These are phyloP conservation scores for Papilio demoleus DNA, from an alignment of 2,888 invertebrate genomes.

Conservation along the genomic window DNA sequence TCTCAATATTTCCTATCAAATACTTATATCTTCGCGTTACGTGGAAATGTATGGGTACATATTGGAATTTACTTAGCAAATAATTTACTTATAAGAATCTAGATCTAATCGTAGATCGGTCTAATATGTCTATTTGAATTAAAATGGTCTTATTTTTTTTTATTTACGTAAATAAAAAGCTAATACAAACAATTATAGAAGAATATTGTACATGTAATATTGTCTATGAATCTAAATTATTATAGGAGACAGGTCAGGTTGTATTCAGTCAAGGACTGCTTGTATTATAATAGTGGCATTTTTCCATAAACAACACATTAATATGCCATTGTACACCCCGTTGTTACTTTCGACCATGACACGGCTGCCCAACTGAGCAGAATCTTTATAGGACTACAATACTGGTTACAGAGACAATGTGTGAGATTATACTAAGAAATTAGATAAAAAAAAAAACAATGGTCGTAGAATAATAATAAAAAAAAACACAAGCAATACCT, in stretches of 20 bases:
- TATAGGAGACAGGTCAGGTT: not conserved
- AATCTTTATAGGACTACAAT: conserved; percentile 13
- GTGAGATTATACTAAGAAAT: too few species aligned
- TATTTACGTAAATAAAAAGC: not conserved
- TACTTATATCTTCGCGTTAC: not conserved
- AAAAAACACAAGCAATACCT: too few species aligned
- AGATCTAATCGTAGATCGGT: not conserved
- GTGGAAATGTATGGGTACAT: not conserved
- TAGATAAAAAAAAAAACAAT: too few species aligned
- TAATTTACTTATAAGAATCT: not conserved
- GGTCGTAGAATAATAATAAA: too few species aligned
- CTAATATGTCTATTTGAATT: too few species aligned
- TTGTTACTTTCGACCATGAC: conserved; percentile 64
- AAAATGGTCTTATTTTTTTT: too few species aligned
- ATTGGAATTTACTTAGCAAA: not conserved
- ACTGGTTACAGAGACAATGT: not conserved
- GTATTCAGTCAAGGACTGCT: conserved; percentile 48
- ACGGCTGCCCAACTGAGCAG: conserved; percentile 53
- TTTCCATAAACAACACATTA: conserved; percentile 49
- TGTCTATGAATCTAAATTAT: not conserved
- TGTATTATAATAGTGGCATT: conserved; percentile 42
- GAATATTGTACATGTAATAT: too few species aligned
- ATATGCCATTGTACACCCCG: conserved; percentile 43
- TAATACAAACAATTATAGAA: not conserved
- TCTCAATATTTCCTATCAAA: not conserved